phyloP scores from a whole-genome alignment of 1,140 invertebrate species.

The Drosophila mojavensis region DNA sequence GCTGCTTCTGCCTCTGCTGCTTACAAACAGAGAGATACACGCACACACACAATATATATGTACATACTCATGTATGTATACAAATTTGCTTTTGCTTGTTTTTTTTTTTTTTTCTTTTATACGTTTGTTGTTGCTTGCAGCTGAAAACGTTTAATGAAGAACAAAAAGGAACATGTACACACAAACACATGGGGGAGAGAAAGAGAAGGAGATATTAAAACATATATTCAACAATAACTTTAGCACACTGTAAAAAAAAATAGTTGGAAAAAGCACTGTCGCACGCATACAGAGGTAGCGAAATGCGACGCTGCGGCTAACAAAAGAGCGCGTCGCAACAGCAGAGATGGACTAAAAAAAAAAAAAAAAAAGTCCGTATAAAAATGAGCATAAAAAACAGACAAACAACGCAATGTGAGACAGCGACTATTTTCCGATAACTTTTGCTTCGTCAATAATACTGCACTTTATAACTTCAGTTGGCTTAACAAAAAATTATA shows the following conservation, averaged over 20 bases:
- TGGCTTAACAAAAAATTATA: conserved; percentile 10
- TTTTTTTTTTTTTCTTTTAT: conserved; percentile 21
- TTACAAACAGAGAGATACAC: conserved; percentile 16
- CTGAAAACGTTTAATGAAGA: conserved; percentile 28
- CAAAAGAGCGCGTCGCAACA: conserved; percentile 56
- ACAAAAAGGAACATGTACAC: conserved; percentile 12
- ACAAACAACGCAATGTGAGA: conserved; percentile 11
- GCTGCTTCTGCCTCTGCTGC: conserved; percentile 21
- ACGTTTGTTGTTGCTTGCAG: conserved; percentile 26
- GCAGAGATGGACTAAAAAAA: conserved; percentile 34
- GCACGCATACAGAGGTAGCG: conserved; percentile 31
- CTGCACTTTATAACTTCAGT: conserved; percentile 23
- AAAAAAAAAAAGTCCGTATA: conserved; percentile 22
- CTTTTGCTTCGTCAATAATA: conserved; percentile 19
- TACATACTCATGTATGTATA: conserved; percentile 22
- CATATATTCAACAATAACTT: conserved; percentile 49
- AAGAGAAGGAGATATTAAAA: conserved; percentile 36
- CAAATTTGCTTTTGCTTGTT: conserved; percentile 34
- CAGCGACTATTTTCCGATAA: conserved; percentile 32
- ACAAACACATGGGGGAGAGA: conserved; percentile 10
- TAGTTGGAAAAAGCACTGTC: conserved; percentile 16
- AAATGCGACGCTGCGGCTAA: conserved; percentile 34
- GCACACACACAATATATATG: conserved; percentile 6
- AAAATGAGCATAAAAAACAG: conserved; percentile 31
- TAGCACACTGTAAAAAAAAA: conserved; percentile 33